Evolutionary conservation across 2,888 invertebrate genomes (phyloP), one percentile per base, ranked within the genome.

Genomic region (Erebia aethiops): DNA sequence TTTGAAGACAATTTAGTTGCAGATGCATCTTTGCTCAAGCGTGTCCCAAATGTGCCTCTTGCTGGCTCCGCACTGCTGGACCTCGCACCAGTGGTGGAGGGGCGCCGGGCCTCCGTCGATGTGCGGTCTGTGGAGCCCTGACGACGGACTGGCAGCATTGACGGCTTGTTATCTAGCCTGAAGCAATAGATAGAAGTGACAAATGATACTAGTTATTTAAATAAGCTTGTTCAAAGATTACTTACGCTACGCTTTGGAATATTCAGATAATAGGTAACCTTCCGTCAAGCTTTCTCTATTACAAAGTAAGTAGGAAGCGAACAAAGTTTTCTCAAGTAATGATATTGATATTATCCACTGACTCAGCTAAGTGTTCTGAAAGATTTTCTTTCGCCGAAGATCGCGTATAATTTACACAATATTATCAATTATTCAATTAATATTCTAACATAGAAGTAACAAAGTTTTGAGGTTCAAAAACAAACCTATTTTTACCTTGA

Each of bases 41-140:
- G 79, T 0, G 76, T 84, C 1, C 82, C 87, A n/a, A 87, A 80
- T 0, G 90, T 88, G 21, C 78, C 81, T 7, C 90, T 81, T 0
- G 86, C 81, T 0, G 90, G 87, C 46, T 93, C 92, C 0, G 90
- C 90, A 69, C 92, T 92, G 76, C 88, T 92, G 0, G 92, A 91
- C 0, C 93, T 84, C 16, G 81, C 82, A 0, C 87, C 86, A 0
- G 83, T 76, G 41, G 82, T 79, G 61, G 89, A 91, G 0, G 91
- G 89, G 11, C 90, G 77, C 0, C 87, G 85, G 0, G 84, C 80
- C 66, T 92, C 92, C 1, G 79, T 78, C 0, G 92, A 92, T 2
- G 87, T 74, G 0, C 92, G 87, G 74, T 92, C 92, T 0, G 83
- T 88, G 1, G 92, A 92, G 4, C 85, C 87, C 1, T 85, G 85